These are phyloP conservation scores for Gambusia holbrooki DNA, from an alignment of 2,113 vertebrate genomes.

Conservation along the genomic window DNA sequence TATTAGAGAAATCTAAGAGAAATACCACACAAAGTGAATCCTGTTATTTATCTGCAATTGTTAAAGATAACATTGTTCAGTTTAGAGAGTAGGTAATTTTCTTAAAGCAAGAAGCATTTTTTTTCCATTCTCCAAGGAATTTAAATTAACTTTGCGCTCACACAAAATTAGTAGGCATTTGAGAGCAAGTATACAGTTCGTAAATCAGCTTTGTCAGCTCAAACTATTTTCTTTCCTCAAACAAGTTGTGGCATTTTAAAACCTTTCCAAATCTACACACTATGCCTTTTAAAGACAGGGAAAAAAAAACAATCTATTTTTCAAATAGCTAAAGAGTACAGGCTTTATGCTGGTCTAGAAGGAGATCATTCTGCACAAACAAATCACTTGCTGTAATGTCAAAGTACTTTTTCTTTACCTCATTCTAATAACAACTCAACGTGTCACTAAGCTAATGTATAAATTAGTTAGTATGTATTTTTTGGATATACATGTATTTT, in stretches of 20 bases:
- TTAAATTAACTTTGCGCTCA: background rate
- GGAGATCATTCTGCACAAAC: background rate
- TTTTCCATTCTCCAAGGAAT: background rate
- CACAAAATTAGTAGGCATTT: background rate
- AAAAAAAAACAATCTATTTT: background rate
- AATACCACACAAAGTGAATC: background rate
- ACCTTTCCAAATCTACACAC: background rate
- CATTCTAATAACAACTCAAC: background rate
- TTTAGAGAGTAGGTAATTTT: background rate
- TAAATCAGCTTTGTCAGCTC: background rate
- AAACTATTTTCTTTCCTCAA: background rate
- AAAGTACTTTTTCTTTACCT: conserved; percentile 1
- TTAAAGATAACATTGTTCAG: background rate
- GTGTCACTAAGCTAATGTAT: background rate
- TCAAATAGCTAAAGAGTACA: background rate
- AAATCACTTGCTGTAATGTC: background rate
- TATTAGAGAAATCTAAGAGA: background rate
- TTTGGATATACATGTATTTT: background rate
- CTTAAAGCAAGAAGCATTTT: background rate
- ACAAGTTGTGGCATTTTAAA: background rate
- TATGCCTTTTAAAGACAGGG: background rate
- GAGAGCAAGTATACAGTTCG: background rate
- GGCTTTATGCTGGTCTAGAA: background rate
- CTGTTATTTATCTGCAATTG: background rate
- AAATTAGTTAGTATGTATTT: background rate